phyloP scores from a whole-genome alignment of 2,113 vertebrate species.

The Pelmatolapia mariae region DNA sequence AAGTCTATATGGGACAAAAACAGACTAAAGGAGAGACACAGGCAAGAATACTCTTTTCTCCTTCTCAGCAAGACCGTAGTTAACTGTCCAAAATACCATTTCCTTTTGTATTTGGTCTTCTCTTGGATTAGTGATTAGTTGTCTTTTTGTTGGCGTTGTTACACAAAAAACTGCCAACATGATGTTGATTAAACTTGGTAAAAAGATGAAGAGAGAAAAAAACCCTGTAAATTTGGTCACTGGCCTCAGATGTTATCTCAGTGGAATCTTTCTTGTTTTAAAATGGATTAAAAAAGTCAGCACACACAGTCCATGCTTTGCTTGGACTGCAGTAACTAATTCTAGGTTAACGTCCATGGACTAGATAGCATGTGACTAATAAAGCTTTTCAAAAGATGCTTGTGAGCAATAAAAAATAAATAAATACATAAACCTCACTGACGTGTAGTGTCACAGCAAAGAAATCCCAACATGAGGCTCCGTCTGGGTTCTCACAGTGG shows the following conservation, averaged over 20 bases:
- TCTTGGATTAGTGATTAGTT: background rate
- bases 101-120: background rate
- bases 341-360: background rate
- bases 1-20: background rate
- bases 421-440: background rate
- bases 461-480: conserved; percentile 7
- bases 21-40: background rate
- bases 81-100: background rate
- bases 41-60: background rate
- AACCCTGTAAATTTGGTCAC: background rate
- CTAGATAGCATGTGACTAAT: background rate
- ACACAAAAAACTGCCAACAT: background rate
- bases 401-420: background rate
- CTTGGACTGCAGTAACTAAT: background rate
- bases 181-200: background rate
- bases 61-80: background rate
- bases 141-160: background rate
- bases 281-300: background rate
- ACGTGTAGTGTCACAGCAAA: conserved; percentile 5
- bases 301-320: background rate
- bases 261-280: background rate
- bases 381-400: background rate
- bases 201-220: background rate
- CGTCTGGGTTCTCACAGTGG: conserved; percentile 45
- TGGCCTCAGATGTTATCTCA: background rate